Evolutionary conservation across 2,113 vertebrate genomes (phyloP).

Genomic region (Sorex araneus): DNA sequence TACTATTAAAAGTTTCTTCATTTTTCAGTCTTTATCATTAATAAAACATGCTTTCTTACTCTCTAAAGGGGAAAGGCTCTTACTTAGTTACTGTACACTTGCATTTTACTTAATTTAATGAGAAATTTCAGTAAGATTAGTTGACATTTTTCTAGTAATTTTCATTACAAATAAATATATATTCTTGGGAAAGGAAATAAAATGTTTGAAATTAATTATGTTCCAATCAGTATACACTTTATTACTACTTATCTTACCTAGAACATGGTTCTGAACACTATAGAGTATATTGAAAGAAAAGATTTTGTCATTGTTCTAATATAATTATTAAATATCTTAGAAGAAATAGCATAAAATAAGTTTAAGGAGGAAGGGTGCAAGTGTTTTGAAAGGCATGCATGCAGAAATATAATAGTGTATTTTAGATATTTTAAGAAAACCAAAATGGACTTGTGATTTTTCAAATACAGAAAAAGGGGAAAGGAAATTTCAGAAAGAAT

Average conservation of each 20-base stretch:
- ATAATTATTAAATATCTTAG: not conserved
- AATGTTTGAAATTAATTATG: conserved; percentile 4
- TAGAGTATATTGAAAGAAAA: not conserved
- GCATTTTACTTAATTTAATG: conserved; percentile 57
- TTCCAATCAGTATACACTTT: conserved; percentile 49
- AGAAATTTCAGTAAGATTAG: conserved; percentile 52
- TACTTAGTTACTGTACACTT: conserved; percentile 31
- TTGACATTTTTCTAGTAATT: conserved; percentile 51
- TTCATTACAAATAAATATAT: conserved; percentile 59
- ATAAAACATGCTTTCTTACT: conserved; percentile 66
- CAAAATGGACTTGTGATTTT: not conserved
- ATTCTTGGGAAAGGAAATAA: conserved; percentile 1
- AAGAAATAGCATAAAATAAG: not conserved
- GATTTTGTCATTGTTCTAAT: not conserved
- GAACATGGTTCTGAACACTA: not conserved
- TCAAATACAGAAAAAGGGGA: not conserved
- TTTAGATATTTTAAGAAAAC: not conserved
- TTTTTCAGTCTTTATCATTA: conserved; percentile 77
- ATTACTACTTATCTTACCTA: not conserved
- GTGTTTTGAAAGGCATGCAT: not conserved
- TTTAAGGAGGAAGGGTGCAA: not conserved
- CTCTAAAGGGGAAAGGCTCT: not conserved
- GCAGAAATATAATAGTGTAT: not conserved
- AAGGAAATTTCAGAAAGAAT: not conserved
- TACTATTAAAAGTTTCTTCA: conserved; percentile 55